These are phyloP conservation scores for Mesaphorura yosii DNA, from an alignment of 1,140 invertebrate species.

Conservation along the genomic window DNA sequence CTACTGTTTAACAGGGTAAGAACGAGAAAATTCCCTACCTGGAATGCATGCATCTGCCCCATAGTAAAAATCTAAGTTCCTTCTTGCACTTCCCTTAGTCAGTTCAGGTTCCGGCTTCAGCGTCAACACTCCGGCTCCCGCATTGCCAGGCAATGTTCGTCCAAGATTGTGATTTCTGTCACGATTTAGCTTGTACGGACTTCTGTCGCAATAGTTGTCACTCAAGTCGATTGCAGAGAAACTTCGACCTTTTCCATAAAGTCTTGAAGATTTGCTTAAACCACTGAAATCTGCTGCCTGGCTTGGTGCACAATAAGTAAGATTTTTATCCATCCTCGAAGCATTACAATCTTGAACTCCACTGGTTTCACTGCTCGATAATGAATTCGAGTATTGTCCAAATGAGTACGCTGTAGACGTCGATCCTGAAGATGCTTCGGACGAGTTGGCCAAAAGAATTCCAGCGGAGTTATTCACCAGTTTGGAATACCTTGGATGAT, in stretches of 20 bases:
- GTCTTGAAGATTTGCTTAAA: too few species aligned
- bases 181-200: conserved; percentile 15
- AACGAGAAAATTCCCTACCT: conserved; percentile 16
- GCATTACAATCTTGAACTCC: background rate
- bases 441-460: background rate
- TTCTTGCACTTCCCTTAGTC: conserved; percentile 23
- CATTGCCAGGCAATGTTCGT: background rate
- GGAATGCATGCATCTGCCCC: conserved; percentile 25
- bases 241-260: too few species aligned
- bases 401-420: background rate
- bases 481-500: conserved; percentile 31
- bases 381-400: background rate
- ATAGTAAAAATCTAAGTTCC: conserved; percentile 27
- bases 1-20: conserved; percentile 4
- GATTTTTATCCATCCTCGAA: background rate
- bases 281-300: background rate
- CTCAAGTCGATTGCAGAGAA: conserved; percentile 21
- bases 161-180: background rate
- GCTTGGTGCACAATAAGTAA: background rate
- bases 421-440: background rate
- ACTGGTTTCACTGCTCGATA: background rate
- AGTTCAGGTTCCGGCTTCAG: conserved; percentile 13
- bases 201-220: conserved; percentile 13
- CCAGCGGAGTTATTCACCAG: too few species aligned
- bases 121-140: background rate